Base-by-base conservation (phyloP, 2,888 invertebrate genomes). In the Kryphioiulus occultus region DNA sequence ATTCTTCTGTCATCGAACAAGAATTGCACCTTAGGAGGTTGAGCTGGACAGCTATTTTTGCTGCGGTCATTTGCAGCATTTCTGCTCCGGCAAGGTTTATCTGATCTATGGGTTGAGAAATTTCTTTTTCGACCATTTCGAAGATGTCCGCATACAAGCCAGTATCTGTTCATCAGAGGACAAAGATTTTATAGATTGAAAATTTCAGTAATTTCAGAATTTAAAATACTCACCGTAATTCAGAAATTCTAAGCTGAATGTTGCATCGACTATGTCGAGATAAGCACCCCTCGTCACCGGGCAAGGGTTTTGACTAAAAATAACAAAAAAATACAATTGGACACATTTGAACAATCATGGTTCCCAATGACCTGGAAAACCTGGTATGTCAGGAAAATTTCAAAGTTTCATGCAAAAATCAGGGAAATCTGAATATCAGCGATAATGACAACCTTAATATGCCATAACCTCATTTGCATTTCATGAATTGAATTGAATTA, bases 241-340 rank as follows among this genome's bases (percentile, higher is more conserved):
- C 59, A 47, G 30, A 26, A 86, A 32, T 19, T 86, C 59, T 4
- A 26, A 86, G 12, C 22, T 22, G 47, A 88, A 84, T 4, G 88
- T 85, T n/a, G 84, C 44, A 59, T 88, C 88, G 26, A 88, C n/a
- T 19, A 88, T 32, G 35, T 88, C 86, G 19, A 88, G 84, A 26
- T 86, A 88, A 26, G 86, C 44, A 59, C 53, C 86, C 59, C 86
- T 84, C 32, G 88, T 88, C 10, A 88, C 53, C 0, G 85, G 86
- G 83, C 88, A 88, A 15, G 86, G 88, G 85, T 88, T 88, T 47
- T 26, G 19, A 26, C 88, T 88, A 12, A 82, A 85, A 59, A 35
- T 85, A 85, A 68, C 22, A n/a, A n/a, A 47, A 47, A n/a, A n/a
- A n/a, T n/a, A n/a, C n/a, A n/a, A n/a, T n/a, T n/a, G n/a, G n/a